Percentiles rank a stretch among this genome's conserved stretches.
Evolutionary conservation across 2,113 vertebrate genomes (phyloP).

Genomic region (Pollachius pollachius): DNA sequence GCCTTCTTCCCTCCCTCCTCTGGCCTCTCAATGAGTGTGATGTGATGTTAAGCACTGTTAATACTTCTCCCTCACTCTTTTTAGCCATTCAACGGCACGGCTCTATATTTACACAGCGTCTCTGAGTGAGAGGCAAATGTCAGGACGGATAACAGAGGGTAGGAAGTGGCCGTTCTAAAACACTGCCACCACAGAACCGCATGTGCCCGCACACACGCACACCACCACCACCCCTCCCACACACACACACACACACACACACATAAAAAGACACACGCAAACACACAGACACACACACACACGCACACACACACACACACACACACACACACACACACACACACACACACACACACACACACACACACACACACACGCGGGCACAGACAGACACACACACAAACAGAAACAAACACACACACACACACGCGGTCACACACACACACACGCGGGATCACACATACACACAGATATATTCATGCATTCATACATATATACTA

Average conservation of each 20-base stretch:
- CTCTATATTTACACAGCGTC: conserved; percentile 48
- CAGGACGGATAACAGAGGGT: conserved; percentile 33
- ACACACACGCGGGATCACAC: not conserved
- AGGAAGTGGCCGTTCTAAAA: conserved; percentile 22
- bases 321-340: not conserved
- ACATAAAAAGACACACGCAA: not conserved
- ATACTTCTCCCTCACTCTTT: conserved; percentile 26
- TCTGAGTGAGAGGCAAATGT: conserved; percentile 36
- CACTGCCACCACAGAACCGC: not conserved
- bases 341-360: conserved; percentile 1
- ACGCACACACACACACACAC: too few relatives aligned
- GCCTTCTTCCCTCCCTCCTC: not conserved
- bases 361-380: not conserved
- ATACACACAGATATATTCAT: not conserved
- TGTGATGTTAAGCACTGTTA: conserved; percentile 38
- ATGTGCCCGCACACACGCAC: not conserved
- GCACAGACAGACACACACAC: not conserved
- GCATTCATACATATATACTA: too few relatives aligned
- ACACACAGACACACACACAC: not conserved
- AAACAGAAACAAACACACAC: not conserved
- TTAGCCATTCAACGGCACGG: conserved; percentile 23
- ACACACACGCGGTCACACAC: too few relatives aligned
- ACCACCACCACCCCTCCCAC: not conserved
- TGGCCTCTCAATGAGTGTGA: conserved; percentile 24
- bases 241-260: not conserved